phyloP scores from a whole-genome alignment of 2,888 invertebrate species.

The Ditylenchus weischeri region DNA sequence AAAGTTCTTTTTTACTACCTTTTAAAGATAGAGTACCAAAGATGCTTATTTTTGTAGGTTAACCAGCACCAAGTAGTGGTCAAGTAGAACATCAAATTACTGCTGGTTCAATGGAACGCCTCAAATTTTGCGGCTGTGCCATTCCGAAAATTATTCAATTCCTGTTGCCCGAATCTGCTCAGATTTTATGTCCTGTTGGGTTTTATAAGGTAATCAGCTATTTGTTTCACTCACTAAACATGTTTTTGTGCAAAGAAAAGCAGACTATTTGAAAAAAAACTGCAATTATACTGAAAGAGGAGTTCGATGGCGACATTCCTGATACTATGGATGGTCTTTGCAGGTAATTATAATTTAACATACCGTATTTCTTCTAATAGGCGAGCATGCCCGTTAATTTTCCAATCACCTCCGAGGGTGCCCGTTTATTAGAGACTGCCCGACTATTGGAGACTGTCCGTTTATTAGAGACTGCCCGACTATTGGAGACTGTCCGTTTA shows the following conservation, averaged over 20 bases:
- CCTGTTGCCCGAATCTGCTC: constrained; percentile 30
- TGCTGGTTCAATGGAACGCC: constrained; percentile 75
- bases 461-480: no score
- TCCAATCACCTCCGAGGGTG: no score
- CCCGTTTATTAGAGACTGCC: no score
- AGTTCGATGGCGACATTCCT: constrained; percentile 84
- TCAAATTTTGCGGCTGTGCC: constrained; percentile 25
- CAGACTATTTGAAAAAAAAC: constrained; percentile 82
- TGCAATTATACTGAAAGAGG: constrained; percentile 73
- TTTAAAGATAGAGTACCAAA: not conserved
- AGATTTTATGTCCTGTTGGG: constrained; percentile 67
- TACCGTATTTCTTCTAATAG: no score
- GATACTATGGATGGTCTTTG: constrained; percentile 72
- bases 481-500: no score
- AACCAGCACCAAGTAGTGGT: constrained; percentile 82
- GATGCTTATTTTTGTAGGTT: constrained; percentile 65
- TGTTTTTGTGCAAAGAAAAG: constrained; percentile 72
- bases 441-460: no score
- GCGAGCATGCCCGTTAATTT: no score
- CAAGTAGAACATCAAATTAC: constrained; percentile 90
- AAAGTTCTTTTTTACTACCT: constrained; percentile 29
- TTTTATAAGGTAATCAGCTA: no score
- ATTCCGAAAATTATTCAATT: constrained; percentile 41
- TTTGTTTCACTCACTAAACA: not conserved
- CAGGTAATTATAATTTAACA: not conserved